Conservation (phyloP, 2,797 vertebrate species). For the Urosaurus nigricauda region DNA sequence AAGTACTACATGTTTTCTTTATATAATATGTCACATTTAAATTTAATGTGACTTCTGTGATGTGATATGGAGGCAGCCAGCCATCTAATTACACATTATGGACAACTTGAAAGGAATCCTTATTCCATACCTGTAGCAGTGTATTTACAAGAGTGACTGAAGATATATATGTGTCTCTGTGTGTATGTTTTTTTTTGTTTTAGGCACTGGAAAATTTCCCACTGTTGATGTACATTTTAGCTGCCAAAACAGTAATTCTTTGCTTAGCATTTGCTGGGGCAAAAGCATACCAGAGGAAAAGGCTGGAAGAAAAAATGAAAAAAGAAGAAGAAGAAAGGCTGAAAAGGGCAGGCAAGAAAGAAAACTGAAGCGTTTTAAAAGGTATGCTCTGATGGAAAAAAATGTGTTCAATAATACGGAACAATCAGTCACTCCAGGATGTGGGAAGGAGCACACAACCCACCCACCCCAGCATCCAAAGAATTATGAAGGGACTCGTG, state of each 20-base stretch:
- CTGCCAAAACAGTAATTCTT: constrained; percentile 91
- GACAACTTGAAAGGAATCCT: neutral
- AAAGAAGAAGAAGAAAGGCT: constrained; percentile 76
- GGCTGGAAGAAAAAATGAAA: constrained; percentile 82
- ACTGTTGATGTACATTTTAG: constrained; percentile 92
- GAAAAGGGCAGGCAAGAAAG: constrained; percentile 83
- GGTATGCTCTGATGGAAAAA: constrained; percentile 51
- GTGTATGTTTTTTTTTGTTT: constrained; percentile 35
- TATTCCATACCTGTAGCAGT: neutral
- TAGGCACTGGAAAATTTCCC: constrained; percentile 93
- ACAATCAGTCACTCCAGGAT: neutral
- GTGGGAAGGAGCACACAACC: neutral
- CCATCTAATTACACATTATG: neutral
- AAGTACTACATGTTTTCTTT: neutral
- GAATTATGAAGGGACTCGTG: neutral
- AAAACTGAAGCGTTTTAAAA: constrained; percentile 76
- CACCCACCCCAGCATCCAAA: neutral
- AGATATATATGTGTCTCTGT: neutral
- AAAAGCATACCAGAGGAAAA: constrained; percentile 91
- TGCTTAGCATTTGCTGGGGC: constrained; percentile 91
- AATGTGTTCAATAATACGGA: neutral
- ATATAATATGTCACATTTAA: neutral
- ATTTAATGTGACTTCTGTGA: neutral
- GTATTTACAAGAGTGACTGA: constrained; percentile 44
- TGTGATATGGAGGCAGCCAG: too few species aligned